Evolutionary conservation across 2,888 invertebrate species (phyloP).

Genomic region (Oxycera nigricornis): DNA sequence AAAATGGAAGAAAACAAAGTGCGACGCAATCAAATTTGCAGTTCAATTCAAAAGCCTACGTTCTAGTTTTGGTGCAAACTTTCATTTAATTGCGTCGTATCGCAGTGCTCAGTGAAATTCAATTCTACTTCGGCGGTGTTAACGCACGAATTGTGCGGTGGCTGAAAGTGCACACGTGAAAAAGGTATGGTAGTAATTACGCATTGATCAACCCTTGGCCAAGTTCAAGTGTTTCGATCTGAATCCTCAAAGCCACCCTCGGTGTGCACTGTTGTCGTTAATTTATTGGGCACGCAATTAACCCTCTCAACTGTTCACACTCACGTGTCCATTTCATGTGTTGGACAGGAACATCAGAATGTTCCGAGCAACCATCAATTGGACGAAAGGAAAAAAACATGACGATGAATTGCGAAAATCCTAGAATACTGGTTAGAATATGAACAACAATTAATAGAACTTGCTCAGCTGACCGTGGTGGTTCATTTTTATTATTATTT

Average conservation of each 20-base stretch:
- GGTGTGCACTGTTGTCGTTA: not conserved
- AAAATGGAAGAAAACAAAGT: constrained; percentile 3
- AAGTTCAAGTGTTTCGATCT: not conserved
- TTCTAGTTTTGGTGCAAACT: constrained; percentile 8
- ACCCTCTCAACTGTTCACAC: not conserved
- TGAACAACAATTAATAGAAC: no score
- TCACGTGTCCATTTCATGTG: constrained; percentile 30
- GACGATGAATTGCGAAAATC: no score
- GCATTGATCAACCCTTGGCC: no score
- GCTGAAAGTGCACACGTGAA: no score
- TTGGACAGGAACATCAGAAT: not conserved
- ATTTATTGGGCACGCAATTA: constrained; percentile 14
- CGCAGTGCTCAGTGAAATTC: not conserved
- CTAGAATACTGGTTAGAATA: no score
- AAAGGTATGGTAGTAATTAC: not conserved
- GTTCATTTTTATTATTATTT: no score
- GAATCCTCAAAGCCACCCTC: not conserved
- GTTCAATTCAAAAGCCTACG: constrained; percentile 10
- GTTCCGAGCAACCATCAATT: no score
- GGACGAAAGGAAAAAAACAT: no score
- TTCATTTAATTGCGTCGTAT: constrained; percentile 34
- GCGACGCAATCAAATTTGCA: constrained; percentile 15
- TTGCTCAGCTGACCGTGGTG: no score
- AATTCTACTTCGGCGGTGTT: no score
- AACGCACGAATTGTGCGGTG: no score